Evolutionary conservation across 1,140 invertebrate species (phyloP).

Genomic region (Pinna nobilis): DNA sequence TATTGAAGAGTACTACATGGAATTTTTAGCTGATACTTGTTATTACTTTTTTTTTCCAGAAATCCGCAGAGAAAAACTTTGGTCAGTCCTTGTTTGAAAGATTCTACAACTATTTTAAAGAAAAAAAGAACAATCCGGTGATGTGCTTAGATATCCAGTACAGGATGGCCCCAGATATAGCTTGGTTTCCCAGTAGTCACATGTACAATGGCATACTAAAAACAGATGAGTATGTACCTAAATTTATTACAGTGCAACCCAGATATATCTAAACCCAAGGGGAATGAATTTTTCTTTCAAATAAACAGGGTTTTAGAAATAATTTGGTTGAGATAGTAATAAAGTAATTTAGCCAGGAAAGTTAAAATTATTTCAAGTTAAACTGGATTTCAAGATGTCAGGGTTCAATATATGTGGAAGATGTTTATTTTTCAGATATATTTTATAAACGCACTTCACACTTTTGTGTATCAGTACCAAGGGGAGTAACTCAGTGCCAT

Average conservation of each 20-base stretch:
- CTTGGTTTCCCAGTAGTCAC: constrained; percentile 58
- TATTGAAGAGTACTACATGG: no score
- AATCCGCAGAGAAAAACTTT: constrained; percentile 55
- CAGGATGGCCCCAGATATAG: constrained; percentile 67
- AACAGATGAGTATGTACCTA: constrained; percentile 55
- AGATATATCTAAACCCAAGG: constrained; percentile 32
- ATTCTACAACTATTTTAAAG: constrained; percentile 58
- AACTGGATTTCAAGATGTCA: no score
- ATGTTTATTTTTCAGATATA: no score
- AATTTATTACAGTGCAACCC: constrained; percentile 48
- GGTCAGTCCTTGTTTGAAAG: constrained; percentile 68
- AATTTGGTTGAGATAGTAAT: no score
- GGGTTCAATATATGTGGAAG: no score
- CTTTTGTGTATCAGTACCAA: no score
- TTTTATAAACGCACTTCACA: no score
- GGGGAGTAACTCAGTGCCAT: no score
- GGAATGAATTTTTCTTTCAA: constrained; percentile 29
- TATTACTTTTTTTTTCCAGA: constrained; percentile 43
- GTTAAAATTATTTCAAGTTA: no score
- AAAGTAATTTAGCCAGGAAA: no score
- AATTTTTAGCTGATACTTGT: no score
- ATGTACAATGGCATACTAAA: constrained; percentile 58
- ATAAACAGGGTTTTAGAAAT: background rate
- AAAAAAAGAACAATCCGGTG: constrained; percentile 35
- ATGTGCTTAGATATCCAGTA: constrained; percentile 66